phyloP scores from a whole-genome alignment of 2,888 invertebrate genomes.

The Oligia latruncula region DNA sequence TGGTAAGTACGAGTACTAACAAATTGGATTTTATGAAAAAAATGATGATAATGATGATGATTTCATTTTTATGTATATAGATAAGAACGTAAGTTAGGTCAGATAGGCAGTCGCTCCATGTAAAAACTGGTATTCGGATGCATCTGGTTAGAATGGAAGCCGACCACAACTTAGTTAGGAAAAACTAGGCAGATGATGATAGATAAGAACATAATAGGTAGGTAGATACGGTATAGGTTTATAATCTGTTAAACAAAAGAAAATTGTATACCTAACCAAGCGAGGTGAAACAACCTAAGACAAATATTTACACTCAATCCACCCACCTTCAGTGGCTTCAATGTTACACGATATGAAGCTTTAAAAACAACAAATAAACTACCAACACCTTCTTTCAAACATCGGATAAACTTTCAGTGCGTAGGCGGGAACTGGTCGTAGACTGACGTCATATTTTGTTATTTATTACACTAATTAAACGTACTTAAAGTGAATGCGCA shows the following conservation, averaged over 20 bases:
- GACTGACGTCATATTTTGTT: conserved; percentile 12
- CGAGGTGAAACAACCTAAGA: neutral
- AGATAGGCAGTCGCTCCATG: too few relatives aligned
- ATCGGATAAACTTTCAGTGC: conserved; percentile 18
- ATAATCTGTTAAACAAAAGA: neutral
- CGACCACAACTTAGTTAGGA: too few relatives aligned
- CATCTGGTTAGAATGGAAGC: too few relatives aligned
- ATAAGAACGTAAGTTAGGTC: too few relatives aligned
- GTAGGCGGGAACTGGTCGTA: conserved; percentile 3
- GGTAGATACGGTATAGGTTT: neutral
- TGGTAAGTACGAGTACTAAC: too few relatives aligned
- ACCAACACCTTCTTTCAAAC: neutral
- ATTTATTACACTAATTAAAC: conserved; percentile 22
- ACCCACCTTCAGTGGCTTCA: neutral
- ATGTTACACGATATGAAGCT: neutral
- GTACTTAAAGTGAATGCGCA: neutral
- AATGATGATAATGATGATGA: too few relatives aligned
- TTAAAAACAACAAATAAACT: conserved; percentile 1
- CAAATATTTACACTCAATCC: neutral
- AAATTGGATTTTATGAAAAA: too few relatives aligned
- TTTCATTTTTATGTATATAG: too few relatives aligned
- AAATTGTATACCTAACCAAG: neutral
- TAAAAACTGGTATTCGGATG: too few relatives aligned
- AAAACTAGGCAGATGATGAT: neutral
- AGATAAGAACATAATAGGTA: neutral